Conservation (phyloP, 2,797 vertebrate species). For the Trichosurus vulpecula region DNA sequence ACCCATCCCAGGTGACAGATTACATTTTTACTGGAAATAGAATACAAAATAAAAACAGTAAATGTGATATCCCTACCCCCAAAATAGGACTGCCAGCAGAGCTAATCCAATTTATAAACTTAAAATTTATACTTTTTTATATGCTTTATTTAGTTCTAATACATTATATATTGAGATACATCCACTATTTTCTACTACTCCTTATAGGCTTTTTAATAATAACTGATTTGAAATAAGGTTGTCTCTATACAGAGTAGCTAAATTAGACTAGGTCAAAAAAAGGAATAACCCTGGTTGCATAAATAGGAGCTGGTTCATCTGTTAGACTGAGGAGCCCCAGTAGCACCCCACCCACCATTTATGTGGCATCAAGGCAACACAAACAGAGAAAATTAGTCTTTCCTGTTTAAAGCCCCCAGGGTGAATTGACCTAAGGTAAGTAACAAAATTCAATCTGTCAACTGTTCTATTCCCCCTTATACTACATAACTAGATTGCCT, state of each 20-base stretch:
- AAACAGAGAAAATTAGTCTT: slow-evolving; percentile 22
- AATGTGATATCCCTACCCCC: neutral
- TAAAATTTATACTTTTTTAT: neutral
- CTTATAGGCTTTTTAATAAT: neutral
- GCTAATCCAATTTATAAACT: neutral
- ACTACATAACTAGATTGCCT: slow-evolving; percentile 7
- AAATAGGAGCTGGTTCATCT: slow-evolving; percentile 21
- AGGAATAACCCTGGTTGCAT: neutral
- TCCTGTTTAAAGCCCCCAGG: slow-evolving; percentile 1
- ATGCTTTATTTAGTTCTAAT: neutral
- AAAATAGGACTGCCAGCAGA: neutral
- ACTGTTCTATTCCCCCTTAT: neutral
- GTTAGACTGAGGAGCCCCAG: neutral
- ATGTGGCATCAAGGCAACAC: slow-evolving; percentile 1
- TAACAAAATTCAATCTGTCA: slow-evolving; percentile 15
- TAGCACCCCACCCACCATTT: neutral
- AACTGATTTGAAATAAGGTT: neutral
- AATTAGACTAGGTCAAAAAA: neutral
- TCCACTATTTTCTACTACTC: neutral
- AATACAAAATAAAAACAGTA: slow-evolving; percentile 5
- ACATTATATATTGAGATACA: neutral
- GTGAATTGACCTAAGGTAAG: slow-evolving; percentile 33
- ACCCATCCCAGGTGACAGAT: slow-evolving; percentile 1
- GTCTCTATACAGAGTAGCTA: neutral
- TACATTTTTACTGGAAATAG: neutral